Conservation (phyloP, 2,113 vertebrate species). For the Plectropomus leopardus region DNA sequence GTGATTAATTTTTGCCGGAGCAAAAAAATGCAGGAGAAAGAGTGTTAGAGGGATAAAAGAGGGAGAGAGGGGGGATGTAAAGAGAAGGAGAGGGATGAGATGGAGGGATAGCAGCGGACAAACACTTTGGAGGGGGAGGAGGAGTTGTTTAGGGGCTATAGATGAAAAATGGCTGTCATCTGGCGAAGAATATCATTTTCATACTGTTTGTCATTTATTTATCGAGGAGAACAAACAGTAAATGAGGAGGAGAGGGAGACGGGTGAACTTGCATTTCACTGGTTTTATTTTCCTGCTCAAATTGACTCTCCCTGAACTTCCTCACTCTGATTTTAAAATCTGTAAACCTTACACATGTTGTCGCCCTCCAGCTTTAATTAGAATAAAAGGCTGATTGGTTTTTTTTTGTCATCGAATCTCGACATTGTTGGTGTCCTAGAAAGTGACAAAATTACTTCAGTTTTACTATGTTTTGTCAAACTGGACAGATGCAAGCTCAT, state of each 20-base stretch:
- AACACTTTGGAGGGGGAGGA: constrained; percentile 48
- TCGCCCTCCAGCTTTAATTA: too few species aligned
- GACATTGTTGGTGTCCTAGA: too few species aligned
- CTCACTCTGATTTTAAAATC: background rate
- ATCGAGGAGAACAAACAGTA: constrained; percentile 48
- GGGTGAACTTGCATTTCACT: too few species aligned
- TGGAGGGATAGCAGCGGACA: constrained; percentile 48
- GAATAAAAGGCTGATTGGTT: too few species aligned
- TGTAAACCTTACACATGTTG: background rate
- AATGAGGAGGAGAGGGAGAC: background rate
- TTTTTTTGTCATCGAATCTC: too few species aligned
- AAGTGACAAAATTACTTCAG: too few species aligned
- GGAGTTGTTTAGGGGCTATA: constrained; percentile 51
- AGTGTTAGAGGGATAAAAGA: constrained; percentile 50
- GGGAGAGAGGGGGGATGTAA: background rate
- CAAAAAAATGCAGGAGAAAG: constrained; percentile 50
- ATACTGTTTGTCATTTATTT: constrained; percentile 73
- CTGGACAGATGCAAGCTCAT: too few species aligned
- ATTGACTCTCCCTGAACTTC: background rate
- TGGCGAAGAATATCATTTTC: constrained; percentile 74
- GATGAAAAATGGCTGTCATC: constrained; percentile 80
- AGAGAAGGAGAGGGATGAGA: constrained; percentile 54
- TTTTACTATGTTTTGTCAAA: too few species aligned
- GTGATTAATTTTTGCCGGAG: constrained; percentile 81
- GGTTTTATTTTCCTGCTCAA: too few species aligned